Base-by-base conservation (phyloP, 1,140 invertebrate species). In the Drosophila willistoni region DNA sequence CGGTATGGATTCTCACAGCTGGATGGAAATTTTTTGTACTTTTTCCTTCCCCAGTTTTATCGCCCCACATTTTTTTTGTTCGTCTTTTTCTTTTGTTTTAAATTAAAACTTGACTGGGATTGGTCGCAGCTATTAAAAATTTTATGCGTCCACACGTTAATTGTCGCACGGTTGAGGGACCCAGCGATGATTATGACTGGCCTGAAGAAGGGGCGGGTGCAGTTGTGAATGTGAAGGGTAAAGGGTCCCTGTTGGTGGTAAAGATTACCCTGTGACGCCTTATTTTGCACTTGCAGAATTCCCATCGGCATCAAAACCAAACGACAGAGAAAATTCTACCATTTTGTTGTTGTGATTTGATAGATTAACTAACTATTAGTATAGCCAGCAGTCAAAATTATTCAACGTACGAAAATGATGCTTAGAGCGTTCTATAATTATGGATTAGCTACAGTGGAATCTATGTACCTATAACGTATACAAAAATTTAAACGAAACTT, bases 141-240 rank as follows among this genome's bases (percentile, higher is more conserved):
- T 82, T 82, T 73, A 82, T 82, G 67, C 41, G 54, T 65, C 60
- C 75, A 80, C 59, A 76, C 64, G 77, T 51, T 80, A 80, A 80
- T 80, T 80, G 77, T 80, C 77, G 71, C 77, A 80, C 71, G 75
- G 44, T 25, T 68, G 65, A 64, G 17, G 17, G 44, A 9, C 14
- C 14, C n/a, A 14, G 44, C n/a, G 42, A 14, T 44, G 42, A 7
- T 17, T 29, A 5, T 29, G 29, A 55, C 56, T 59, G 57, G 63
- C 42, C 39, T 69, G 29, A 29, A 29, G 29, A 29, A 6, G 29
- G 29, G 29, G 29, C 29, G 29, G 29, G 29, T 29, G 29, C 5
- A 29, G 29, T 7, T 25, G 22, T 25, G 22, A 25, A 2, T 25
- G 22, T 25, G 22, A 29, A 29, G 29, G 29, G 6, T 29, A 6